A percentile compares a stretch with the other conserved stretches of the same genome.
These are phyloP conservation scores for Corythoichthys intestinalis DNA, from an alignment of 2,113 vertebrate species.

Conservation along the genomic window DNA sequence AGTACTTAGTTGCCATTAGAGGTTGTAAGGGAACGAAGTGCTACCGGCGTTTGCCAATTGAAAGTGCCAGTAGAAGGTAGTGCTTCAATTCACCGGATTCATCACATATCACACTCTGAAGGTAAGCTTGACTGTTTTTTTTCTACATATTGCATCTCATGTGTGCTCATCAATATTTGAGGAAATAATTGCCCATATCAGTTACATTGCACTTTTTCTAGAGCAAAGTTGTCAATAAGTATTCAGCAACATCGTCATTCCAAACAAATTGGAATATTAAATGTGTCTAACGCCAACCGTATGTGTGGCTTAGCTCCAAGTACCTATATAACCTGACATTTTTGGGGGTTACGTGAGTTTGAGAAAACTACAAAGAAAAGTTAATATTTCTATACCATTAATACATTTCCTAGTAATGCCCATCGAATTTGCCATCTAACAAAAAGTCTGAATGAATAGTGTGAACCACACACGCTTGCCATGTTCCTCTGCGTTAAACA, in stretches of 20 bases:
- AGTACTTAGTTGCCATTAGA: constrained; percentile 62
- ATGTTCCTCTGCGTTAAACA: constrained; percentile 21
- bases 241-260: background rate
- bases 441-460: constrained; percentile 8
- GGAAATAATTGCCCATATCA: background rate
- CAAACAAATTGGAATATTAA: background rate
- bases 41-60: constrained; percentile 31
- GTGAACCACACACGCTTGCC: constrained; percentile 12
- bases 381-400: background rate
- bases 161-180: constrained; percentile 29
- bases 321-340: constrained; percentile 10
- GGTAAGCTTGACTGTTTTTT: constrained; percentile 64
- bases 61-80: constrained; percentile 34
- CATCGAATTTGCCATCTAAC: constrained; percentile 19
- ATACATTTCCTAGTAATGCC: constrained; percentile 22
- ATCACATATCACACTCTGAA: constrained; percentile 46
- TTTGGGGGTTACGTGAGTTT: constrained; percentile 7
- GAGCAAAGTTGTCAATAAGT: background rate
- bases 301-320: constrained; percentile 5
- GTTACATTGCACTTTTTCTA: background rate
- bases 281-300: background rate
- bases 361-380: constrained; percentile 33
- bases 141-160: constrained; percentile 28
- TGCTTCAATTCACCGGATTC: constrained; percentile 23
- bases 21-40: constrained; percentile 50